A percentile compares a stretch with the other conserved stretches of the same genome.
phyloP scores from a whole-genome alignment of 1,140 invertebrate genomes.

The Listronotus bonariensis region DNA sequence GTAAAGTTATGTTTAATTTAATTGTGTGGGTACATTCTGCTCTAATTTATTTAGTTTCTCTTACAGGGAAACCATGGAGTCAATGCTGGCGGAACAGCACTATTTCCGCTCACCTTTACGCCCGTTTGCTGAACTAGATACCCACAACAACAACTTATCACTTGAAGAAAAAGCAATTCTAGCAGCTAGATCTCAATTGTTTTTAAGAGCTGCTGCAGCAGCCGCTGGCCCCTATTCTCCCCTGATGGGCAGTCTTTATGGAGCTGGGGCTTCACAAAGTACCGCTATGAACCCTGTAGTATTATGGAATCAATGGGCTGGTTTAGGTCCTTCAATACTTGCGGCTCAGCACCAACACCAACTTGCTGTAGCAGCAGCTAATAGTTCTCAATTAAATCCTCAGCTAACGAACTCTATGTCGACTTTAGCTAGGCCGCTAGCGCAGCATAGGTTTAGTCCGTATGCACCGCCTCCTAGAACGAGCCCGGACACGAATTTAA shows the following conservation, averaged over 20 bases:
- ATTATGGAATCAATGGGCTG: constrained; percentile 67
- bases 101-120: constrained; percentile 73
- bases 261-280: constrained; percentile 57
- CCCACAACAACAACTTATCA: constrained; percentile 70
- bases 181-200: constrained; percentile 69
- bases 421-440: constrained; percentile 56
- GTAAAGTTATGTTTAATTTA: neutral
- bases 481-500: constrained; percentile 61
- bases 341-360: constrained; percentile 55
- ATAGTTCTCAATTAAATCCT: constrained; percentile 49
- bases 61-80: constrained; percentile 80
- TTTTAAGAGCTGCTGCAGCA: constrained; percentile 69
- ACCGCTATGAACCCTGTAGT: constrained; percentile 53
- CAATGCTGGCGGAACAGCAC: constrained; percentile 78
- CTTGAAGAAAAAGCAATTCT: constrained; percentile 76
- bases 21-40: constrained; percentile 4
- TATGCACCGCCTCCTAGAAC: constrained; percentile 59
- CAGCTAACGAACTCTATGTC: constrained; percentile 61
- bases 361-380: constrained; percentile 53
- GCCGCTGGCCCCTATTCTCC: constrained; percentile 62
- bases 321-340: constrained; percentile 60
- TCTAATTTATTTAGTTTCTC: constrained; percentile 42
- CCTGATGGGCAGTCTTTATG: constrained; percentile 58
- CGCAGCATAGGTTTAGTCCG: constrained; percentile 64
- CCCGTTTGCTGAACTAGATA: constrained; percentile 71